These are phyloP conservation scores for Stegana nigrithorax DNA, from an alignment of 2,888 invertebrate genomes.

Conservation along the genomic window DNA sequence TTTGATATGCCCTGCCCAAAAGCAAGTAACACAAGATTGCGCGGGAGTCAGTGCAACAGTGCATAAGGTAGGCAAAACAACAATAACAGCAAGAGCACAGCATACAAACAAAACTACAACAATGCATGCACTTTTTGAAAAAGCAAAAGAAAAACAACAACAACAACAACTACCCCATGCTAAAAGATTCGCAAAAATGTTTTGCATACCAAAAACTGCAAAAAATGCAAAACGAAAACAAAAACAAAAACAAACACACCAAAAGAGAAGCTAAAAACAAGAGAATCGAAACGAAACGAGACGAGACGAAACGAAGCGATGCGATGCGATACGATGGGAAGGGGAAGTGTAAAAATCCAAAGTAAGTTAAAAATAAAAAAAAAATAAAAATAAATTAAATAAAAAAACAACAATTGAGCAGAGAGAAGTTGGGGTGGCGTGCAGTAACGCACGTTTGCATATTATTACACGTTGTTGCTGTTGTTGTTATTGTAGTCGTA, in stretches of 20 bases:
- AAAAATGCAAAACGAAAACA: neutral
- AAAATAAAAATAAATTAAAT: neutral
- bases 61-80: neutral
- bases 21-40: neutral
- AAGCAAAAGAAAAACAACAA: neutral
- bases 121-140: neutral
- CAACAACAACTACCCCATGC: neutral
- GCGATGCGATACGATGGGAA: no score
- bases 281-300: neutral
- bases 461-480: neutral
- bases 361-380: neutral
- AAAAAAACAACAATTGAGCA: neutral
- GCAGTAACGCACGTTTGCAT: constrained; percentile 1
- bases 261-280: neutral
- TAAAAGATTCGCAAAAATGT: constrained; percentile 11
- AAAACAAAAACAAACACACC: neutral
- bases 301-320: neutral
- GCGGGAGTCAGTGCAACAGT: neutral
- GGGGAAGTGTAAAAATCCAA: neutral
- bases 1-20: neutral
- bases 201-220: constrained; percentile 25
- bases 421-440: neutral
- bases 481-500: neutral
- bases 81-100: neutral
- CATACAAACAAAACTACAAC: neutral